phyloP scores from a whole-genome alignment of 2,797 vertebrate species.

The Poeciliopsis paucimaculata region DNA sequence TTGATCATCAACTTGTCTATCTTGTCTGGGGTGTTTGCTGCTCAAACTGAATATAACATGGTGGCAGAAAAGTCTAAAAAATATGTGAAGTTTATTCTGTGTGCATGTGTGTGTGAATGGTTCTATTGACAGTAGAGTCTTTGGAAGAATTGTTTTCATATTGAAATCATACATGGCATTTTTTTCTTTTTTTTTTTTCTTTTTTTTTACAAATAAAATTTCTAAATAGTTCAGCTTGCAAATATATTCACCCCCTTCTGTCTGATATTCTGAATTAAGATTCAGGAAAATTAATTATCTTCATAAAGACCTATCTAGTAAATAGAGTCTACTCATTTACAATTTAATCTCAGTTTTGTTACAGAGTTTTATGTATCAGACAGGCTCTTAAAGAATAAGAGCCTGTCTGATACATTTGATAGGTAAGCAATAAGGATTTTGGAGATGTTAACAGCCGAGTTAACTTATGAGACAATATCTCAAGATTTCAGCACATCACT shows the following conservation, averaged over 20 bases:
- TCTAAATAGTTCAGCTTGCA: neutral
- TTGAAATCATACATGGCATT: neutral
- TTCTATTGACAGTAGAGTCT: neutral
- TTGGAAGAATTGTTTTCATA: neutral
- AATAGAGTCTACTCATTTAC: neutral
- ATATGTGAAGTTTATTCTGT: neutral
- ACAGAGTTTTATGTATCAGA: neutral
- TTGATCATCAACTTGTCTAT: neutral
- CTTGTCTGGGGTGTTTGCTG: conserved; percentile 1
- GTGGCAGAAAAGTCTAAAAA: neutral
- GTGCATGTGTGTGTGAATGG: neutral
- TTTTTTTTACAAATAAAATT: neutral
- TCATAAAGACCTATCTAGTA: neutral
- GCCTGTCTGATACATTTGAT: neutral
- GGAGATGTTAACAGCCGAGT: neutral
- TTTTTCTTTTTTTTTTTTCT: neutral
- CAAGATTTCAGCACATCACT: neutral
- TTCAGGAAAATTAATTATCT: neutral
- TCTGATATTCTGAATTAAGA: neutral
- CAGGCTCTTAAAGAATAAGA: neutral
- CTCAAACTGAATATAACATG: neutral
- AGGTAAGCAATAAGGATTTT: neutral
- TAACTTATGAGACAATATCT: neutral
- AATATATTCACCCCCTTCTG: neutral
- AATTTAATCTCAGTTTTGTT: neutral